Percentiles rank a stretch among this genome's conserved stretches.
These are phyloP conservation scores for Pitta sordida DNA, from an alignment of 2,113 vertebrate genomes.

Conservation along the genomic window DNA sequence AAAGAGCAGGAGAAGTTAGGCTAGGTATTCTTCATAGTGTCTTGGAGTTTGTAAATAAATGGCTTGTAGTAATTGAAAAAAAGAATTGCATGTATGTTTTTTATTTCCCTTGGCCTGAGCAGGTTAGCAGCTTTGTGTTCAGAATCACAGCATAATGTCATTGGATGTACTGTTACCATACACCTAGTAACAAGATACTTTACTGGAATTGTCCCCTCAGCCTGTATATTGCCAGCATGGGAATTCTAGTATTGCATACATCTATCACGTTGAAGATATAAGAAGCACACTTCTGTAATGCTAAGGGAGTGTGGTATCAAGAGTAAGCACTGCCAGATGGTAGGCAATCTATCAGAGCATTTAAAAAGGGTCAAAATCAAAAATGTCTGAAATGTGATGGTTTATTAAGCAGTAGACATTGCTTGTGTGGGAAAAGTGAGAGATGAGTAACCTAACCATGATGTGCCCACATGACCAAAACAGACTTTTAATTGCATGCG, in stretches of 20 bases:
- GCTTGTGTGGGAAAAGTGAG: constrained; percentile 44
- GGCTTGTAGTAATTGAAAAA: background rate
- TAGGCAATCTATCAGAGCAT: constrained; percentile 8
- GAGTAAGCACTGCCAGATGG: constrained; percentile 45
- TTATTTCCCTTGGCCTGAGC: background rate
- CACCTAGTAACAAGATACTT: background rate
- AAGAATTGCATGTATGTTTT: background rate
- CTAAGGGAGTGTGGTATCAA: constrained; percentile 1
- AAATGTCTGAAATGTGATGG: background rate
- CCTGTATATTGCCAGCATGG: background rate
- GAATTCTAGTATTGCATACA: background rate
- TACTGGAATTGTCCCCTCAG: background rate
- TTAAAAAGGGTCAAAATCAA: constrained; percentile 19
- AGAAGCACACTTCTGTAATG: constrained; percentile 15
- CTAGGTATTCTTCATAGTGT: background rate
- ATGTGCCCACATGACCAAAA: background rate
- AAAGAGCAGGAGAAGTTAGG: background rate
- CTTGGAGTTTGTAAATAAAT: background rate
- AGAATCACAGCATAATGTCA: background rate
- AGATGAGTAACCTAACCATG: constrained; percentile 29
- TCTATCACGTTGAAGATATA: constrained; percentile 15
- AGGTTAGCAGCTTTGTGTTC: background rate
- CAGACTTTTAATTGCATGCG: background rate
- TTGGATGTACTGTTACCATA: background rate
- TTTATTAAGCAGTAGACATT: background rate